Evolutionary conservation across 1,140 invertebrate genomes (phyloP), one percentile per base, ranked within the genome.

Genomic region (Drosophila murphyi): DNA sequence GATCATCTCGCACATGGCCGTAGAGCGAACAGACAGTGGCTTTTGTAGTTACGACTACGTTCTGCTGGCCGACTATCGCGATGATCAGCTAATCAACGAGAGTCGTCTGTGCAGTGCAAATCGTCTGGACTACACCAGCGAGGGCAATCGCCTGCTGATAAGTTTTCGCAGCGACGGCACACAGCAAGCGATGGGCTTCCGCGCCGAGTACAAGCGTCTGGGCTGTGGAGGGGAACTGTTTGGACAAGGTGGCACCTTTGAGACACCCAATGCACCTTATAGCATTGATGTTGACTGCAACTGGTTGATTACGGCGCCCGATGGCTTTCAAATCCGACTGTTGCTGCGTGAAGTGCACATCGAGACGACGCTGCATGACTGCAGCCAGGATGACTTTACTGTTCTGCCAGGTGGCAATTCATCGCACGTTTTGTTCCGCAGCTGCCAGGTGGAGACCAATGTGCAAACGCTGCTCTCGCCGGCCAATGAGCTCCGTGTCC

Each of bases 1-100:
- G 1, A 95, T 94, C 2, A 95, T 98, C 81, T 95, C 95, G 0
- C 95, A 97, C 78, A 95, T 98, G 67, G 93, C 96, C 47, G 59
- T 97, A 0, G 96, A 96, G 29, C 4, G 2, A 0, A 0, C 1
- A 0, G 5, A 5, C 1, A 2, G 0, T 2, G 7, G 2, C 5
- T 3, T 0, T 0, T 97, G 96, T 72, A 0, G 20, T 0, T 94
- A 82, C 76, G 95, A 96, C 80, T 94, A 92, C 52, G 20, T 96
- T 1, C 74, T 87, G 69, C 91, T 95, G 43, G 86, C 70, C 8
- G 93, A 94, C 74, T 93, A 93, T 34, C 54, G 76, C 0, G 35
- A 92, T 8, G 77, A 91, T 0, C 51, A 77, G 6, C 8, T 69
- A 3, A n/a, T 91, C 0, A 56, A 54, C 20, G 57, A 73, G 1